phyloP scores from a whole-genome alignment of 2,797 vertebrate genomes.

The Chelonia mydas region DNA sequence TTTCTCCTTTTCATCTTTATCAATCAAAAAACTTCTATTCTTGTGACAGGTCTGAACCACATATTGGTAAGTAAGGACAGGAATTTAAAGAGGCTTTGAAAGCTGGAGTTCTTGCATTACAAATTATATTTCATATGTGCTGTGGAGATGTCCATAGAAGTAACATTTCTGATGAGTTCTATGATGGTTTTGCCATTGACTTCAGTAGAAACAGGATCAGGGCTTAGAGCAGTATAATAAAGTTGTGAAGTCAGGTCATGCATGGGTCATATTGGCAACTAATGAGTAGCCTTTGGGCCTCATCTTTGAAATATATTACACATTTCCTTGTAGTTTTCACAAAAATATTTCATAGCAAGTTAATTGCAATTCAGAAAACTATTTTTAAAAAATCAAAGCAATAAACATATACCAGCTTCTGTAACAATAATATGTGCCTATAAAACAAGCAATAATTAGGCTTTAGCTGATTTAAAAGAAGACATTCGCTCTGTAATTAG shows the following conservation, averaged over 20 bases:
- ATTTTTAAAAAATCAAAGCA: not conserved
- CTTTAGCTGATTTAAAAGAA: not conserved
- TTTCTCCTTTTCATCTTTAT: not conserved
- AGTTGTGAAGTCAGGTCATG: not conserved
- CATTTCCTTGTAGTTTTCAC: not conserved
- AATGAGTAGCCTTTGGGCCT: not conserved
- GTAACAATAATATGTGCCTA: not conserved
- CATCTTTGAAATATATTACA: not conserved
- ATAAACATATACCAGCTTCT: not conserved
- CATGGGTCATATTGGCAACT: not conserved
- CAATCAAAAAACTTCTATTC: not conserved
- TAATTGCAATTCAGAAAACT: not conserved
- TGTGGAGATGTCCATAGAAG: not conserved
- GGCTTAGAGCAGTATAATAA: not conserved
- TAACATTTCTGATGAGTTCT: not conserved
- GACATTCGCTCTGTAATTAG: not conserved
- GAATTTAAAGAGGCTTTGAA: not conserved
- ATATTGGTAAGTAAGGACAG: not conserved
- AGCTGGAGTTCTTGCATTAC: not conserved
- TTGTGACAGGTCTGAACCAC: not conserved
- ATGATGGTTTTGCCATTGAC: fast-evolving
- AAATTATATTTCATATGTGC: not conserved
- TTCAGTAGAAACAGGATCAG: not conserved
- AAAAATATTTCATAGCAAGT: not conserved
- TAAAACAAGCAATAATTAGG: fast-evolving